These are phyloP conservation scores for Anthopleura xanthogrammica DNA, from an alignment of 92 coral and sea anemone genomes.

Conservation along the genomic window DNA sequence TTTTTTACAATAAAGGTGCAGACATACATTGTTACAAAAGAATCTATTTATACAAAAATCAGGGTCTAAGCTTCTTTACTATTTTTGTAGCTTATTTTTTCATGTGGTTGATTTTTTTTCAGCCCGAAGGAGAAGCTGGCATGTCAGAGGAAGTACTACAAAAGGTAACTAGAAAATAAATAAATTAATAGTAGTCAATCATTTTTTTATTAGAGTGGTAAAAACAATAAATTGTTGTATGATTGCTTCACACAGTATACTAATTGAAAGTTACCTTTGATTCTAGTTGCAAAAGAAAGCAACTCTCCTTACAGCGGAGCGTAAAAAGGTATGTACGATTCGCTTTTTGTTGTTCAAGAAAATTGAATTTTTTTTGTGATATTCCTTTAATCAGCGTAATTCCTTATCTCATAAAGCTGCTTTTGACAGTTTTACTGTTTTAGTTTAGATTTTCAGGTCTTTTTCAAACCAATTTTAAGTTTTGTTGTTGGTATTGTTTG, in stretches of 20 bases:
- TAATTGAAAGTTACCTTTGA: neutral
- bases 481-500: neutral
- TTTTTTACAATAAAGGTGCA: too few species aligned
- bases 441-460: too few species aligned
- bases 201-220: neutral
- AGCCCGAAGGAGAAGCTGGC: conserved; percentile 95
- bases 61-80: too few species aligned
- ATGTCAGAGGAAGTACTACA: conserved; percentile 97
- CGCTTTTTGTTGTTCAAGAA: neutral
- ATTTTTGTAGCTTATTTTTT: too few species aligned
- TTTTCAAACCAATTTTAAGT: too few species aligned
- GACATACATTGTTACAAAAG: too few species aligned
- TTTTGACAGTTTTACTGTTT: too few species aligned
- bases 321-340: conserved; percentile 78
- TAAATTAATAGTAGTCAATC: too few species aligned
- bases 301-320: conserved; percentile 96
- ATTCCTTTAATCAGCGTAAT: neutral
- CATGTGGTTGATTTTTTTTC: neutral
- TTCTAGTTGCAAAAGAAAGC: conserved; percentile 98
- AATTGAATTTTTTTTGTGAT: neutral
- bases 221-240: neutral
- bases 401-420: neutral
- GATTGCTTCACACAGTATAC: neutral
- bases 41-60: too few species aligned
- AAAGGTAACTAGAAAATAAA: conserved; percentile 50